Evolutionary conservation across 2,888 invertebrate genomes (phyloP).

Genomic region (Rhodophaea formosa): DNA sequence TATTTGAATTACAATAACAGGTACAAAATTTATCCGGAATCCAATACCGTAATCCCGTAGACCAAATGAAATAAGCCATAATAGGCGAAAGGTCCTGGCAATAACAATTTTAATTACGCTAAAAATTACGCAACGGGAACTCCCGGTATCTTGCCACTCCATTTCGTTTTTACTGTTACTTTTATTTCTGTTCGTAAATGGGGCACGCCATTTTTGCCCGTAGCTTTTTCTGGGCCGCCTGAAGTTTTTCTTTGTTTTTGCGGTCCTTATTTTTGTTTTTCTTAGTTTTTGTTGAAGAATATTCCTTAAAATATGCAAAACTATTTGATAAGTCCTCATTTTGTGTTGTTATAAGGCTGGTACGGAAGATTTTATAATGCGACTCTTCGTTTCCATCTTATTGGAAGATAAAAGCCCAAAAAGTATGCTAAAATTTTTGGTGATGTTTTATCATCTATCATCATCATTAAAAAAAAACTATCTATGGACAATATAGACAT

Average conservation of each 20-base stretch:
- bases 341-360: too few species aligned
- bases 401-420: too few species aligned
- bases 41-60: constrained; percentile 10
- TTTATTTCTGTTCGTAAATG: constrained; percentile 41
- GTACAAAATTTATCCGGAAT: too few species aligned
- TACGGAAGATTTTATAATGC: too few species aligned
- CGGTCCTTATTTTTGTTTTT: not conserved
- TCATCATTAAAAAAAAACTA: too few species aligned
- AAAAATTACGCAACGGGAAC: constrained; percentile 52
- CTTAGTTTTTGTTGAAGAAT: not conserved
- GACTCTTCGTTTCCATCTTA: too few species aligned
- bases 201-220: constrained; percentile 21
- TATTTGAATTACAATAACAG: too few species aligned
- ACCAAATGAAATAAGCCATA: constrained; percentile 41
- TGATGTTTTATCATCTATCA: too few species aligned
- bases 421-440: too few species aligned
- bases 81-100: constrained; percentile 46
- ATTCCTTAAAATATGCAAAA: too few species aligned
- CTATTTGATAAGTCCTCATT: too few species aligned
- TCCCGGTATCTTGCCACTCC: constrained; percentile 51
- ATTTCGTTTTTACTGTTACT: constrained; percentile 57
- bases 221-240: constrained; percentile 20
- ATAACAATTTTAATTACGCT: constrained; percentile 68
- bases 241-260: not conserved
- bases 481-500: too few species aligned